Conservation (phyloP, 2,888 invertebrate species). For the Girardia tigrina region DNA sequence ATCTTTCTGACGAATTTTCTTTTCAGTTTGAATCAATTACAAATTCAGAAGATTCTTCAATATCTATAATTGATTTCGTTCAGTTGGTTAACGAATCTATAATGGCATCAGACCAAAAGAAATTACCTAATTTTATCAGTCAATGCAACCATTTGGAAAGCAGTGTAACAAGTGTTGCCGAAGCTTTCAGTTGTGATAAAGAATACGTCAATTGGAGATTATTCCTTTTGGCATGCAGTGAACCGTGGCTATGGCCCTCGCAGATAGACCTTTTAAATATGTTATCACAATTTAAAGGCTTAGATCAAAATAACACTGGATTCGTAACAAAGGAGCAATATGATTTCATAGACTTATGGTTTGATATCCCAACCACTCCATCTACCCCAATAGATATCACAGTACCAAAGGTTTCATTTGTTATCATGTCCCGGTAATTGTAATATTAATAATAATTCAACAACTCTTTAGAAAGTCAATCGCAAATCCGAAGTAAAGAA, state of each 20-base stretch:
- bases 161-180: slow-evolving; percentile 31
- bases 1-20: not conserved
- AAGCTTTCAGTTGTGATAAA: slow-evolving; percentile 39
- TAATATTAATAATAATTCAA: not conserved
- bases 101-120: not conserved
- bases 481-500: slow-evolving; percentile 42
- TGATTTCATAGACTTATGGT: slow-evolving; percentile 43
- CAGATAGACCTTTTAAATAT: slow-evolving; percentile 46
- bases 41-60: not conserved
- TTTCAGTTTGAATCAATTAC: not conserved
- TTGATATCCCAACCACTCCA: slow-evolving; percentile 38
- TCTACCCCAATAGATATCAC: slow-evolving; percentile 37
- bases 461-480: slow-evolving; percentile 38
- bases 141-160: not conserved
- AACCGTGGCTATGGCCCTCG: slow-evolving; percentile 46
- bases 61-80: not conserved
- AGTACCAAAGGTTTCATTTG: slow-evolving; percentile 34
- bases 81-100: not conserved
- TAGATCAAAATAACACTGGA: slow-evolving; percentile 46
- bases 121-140: not conserved
- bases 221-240: slow-evolving; percentile 45
- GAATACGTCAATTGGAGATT: slow-evolving; percentile 50
- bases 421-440: slow-evolving; percentile 37
- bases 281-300: slow-evolving; percentile 42
- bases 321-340: slow-evolving; percentile 47